Evolutionary conservation across 2,888 invertebrate species (phyloP).

Genomic region (Epistrophe eligans): DNA sequence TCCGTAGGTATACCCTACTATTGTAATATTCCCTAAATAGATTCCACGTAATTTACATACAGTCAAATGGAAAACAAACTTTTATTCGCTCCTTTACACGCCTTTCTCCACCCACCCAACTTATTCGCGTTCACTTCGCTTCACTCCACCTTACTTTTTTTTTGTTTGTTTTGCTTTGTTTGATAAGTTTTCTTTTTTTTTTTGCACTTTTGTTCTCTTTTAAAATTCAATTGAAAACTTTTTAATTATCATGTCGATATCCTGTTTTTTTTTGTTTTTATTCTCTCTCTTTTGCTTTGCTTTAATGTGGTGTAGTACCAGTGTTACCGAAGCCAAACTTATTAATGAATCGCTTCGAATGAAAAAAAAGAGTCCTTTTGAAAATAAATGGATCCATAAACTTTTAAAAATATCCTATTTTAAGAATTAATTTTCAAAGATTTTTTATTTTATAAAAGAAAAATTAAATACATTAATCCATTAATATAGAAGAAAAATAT

Average conservation of each 20-base stretch:
- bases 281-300: conserved; percentile 6
- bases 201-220: conserved; percentile 49
- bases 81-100: conserved; percentile 48
- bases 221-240: conserved; percentile 72
- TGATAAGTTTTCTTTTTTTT: conserved; percentile 33
- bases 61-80: conserved; percentile 71
- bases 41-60: conserved; percentile 65
- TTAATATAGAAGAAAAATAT: no score
- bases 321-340: no score
- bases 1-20: neutral
- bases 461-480: no score
- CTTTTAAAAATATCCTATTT: no score
- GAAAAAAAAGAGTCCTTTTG: no score
- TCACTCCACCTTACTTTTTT: neutral
- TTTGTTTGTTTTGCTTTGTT: conserved; percentile 23
- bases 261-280: neutral
- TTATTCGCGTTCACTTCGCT: neutral
- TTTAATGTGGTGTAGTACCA: conserved; percentile 35
- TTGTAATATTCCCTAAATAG: conserved; percentile 11
- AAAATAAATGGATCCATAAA: no score
- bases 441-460: no score
- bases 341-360: no score
- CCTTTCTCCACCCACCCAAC: neutral
- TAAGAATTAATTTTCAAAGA: no score
- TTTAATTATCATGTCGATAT: conserved; percentile 72